Evolutionary conservation across 92 coral and sea anemone species (phyloP).

Genomic region (Montipora capitata): DNA sequence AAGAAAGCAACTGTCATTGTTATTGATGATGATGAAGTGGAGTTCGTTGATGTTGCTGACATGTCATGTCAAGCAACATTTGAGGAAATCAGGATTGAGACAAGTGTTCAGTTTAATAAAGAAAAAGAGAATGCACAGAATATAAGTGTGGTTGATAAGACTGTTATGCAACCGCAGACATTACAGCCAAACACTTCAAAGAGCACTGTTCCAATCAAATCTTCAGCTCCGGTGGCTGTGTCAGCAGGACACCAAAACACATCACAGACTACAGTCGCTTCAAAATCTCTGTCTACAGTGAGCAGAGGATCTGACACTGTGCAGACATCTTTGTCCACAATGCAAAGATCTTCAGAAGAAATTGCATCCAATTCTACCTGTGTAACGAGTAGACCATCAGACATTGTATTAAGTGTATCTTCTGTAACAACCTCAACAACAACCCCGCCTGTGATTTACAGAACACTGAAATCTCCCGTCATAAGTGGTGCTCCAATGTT

Average conservation of each 20-base stretch:
- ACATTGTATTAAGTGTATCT: background rate
- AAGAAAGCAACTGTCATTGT: conserved; percentile 51
- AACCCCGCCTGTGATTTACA: conserved; percentile 45
- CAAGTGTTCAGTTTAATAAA: background rate
- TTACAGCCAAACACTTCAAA: conserved; percentile 1
- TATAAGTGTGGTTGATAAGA: background rate
- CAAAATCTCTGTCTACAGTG: conserved; percentile 12
- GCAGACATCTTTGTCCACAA: background rate
- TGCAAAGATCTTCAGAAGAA: background rate
- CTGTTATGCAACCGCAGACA: background rate
- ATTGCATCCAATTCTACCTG: background rate
- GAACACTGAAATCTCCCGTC: conserved; percentile 72
- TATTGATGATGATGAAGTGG: conserved; percentile 73
- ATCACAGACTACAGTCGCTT: background rate
- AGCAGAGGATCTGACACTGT: conserved; percentile 21
- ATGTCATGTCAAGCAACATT: conserved; percentile 54
- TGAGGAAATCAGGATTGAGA: conserved; percentile 36
- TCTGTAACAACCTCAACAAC: conserved; percentile 9
- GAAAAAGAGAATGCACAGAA: background rate
- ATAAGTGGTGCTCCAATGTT: conserved; percentile 49
- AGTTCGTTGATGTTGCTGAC: conserved; percentile 44
- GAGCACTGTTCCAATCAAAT: conserved; percentile 6
- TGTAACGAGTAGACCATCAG: conserved; percentile 19
- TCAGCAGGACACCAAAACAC: background rate
- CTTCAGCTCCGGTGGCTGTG: background rate